Conservation (phyloP, 2,113 vertebrate genomes). For the Tetrax tetrax region DNA sequence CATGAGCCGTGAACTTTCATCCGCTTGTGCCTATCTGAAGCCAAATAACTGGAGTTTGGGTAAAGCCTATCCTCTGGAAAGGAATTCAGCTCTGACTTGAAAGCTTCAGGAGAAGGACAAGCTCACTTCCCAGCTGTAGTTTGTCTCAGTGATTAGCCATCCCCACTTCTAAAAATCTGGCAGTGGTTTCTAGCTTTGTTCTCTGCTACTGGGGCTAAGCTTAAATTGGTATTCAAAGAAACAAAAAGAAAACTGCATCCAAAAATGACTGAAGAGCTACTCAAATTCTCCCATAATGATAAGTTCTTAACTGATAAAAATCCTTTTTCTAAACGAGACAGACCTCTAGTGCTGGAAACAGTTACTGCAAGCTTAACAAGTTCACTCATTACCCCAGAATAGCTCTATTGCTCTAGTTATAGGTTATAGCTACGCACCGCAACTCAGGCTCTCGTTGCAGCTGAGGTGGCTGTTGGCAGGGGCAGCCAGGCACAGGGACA, state of each 20-base stretch:
- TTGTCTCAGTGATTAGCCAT: not conserved
- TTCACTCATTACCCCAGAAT: not conserved
- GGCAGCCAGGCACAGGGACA: not conserved
- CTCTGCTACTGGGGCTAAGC: not conserved
- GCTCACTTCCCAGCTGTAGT: not conserved
- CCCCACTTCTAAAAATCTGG: not conserved
- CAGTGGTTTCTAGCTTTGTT: not conserved
- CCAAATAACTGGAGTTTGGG: not conserved
- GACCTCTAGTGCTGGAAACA: conserved; percentile 41
- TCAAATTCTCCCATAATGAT: not conserved
- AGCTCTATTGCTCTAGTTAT: not conserved
- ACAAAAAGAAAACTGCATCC: not conserved
- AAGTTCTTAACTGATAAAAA: not conserved
- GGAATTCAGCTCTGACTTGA: not conserved
- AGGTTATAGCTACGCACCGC: not conserved
- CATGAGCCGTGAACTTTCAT: not conserved
- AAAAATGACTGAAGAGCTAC: not conserved
- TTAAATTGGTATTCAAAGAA: not conserved
- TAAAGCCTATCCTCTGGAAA: not conserved
- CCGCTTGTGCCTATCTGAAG: not conserved
- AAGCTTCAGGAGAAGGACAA: not conserved
- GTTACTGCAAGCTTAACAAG: not conserved
- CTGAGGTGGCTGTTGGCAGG: not conserved
- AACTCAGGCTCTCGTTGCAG: not conserved
- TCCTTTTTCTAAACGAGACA: not conserved